Evolutionary conservation across 2,113 vertebrate species (phyloP), one percentile per base, ranked within the genome.

Genomic region (Patagioenas fasciata): DNA sequence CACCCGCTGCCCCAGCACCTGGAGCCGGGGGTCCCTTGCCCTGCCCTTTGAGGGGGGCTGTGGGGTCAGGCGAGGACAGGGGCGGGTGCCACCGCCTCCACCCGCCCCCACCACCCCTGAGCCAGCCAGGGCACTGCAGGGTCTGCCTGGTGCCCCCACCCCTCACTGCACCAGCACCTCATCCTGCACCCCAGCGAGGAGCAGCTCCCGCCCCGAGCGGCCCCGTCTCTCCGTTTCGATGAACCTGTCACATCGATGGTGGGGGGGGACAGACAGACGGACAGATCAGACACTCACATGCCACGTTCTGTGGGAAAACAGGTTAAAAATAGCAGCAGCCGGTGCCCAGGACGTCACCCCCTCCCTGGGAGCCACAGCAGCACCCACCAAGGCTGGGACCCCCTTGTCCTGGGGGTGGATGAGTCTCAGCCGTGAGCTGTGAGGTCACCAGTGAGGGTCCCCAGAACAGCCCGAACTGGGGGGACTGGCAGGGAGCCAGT

Each of bases 341-440:
- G 6, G 5, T 36, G 71, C 65, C 81, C 51, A 31, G 70, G 70
- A 67, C 16, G 36, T 67, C 20, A 15, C 23, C 13, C 54, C 40
- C 1, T 31, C 32, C 57, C 57, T 2, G 2, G 29, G 11, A 85
- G 48, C 42, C 18, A 18, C 4, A 0, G 12, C 56, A 58, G 58
- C 56, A 19, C 67, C 61, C 13, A 5, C 14, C 7, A 31, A 40
- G 64, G 36, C 36, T 10, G 24, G 32, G 36, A 57, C 81, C 70
- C 75, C 40, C 64, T 17, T 0, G 4, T 8, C 48, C 71, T 3
- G 15, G 18, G 9, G 75, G 47, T 0, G 0, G 24, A 53, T 7
- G 7, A 3, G 48, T 58, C 66, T 66, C 5, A 2, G 40, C 42
- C 42, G 4, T 44, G 42, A 58, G 47, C 40, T 29, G 70, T 5